Conservation (phyloP, 2,888 invertebrate genomes). For the Chorisops tibialis region DNA sequence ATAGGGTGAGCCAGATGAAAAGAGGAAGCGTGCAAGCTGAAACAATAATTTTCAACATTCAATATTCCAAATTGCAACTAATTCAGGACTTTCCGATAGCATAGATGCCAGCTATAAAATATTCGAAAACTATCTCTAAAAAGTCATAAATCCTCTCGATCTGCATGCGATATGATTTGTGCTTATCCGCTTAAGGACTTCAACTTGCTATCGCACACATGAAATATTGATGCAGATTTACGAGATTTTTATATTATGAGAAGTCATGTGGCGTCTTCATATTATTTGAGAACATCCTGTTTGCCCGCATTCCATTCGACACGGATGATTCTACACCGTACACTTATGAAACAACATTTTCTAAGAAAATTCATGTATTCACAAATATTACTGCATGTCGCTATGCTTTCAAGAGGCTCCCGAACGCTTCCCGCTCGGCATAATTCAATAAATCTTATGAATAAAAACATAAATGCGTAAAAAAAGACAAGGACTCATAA, state of each 20-base stretch:
- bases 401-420: slow-evolving; percentile 3
- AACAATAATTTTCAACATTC: background rate
- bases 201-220: slow-evolving; percentile 21
- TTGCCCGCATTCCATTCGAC: slow-evolving; percentile 5
- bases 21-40: background rate
- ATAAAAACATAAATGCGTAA: slow-evolving; percentile 33
- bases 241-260: slow-evolving; percentile 32
- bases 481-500: slow-evolving; percentile 16
- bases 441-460: slow-evolving; percentile 35
- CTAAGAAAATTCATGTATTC: slow-evolving; percentile 28
- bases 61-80: background rate
- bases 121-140: background rate
- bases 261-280: slow-evolving; percentile 33
- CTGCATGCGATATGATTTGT: slow-evolving; percentile 27
- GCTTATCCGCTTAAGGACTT: slow-evolving; percentile 11
- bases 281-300: slow-evolving; percentile 23
- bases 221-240: slow-evolving; percentile 33
- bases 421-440: slow-evolving; percentile 27
- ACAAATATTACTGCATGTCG: slow-evolving; percentile 21
- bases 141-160: slow-evolving; percentile 13
- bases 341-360: slow-evolving; percentile 12
- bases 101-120: background rate
- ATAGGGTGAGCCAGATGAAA: slow-evolving; percentile 22
- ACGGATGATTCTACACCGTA: slow-evolving; percentile 21
- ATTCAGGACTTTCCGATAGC: background rate